Evolutionary conservation across 2,797 vertebrate species (phyloP).

Genomic region (Smutsia temminckii): DNA sequence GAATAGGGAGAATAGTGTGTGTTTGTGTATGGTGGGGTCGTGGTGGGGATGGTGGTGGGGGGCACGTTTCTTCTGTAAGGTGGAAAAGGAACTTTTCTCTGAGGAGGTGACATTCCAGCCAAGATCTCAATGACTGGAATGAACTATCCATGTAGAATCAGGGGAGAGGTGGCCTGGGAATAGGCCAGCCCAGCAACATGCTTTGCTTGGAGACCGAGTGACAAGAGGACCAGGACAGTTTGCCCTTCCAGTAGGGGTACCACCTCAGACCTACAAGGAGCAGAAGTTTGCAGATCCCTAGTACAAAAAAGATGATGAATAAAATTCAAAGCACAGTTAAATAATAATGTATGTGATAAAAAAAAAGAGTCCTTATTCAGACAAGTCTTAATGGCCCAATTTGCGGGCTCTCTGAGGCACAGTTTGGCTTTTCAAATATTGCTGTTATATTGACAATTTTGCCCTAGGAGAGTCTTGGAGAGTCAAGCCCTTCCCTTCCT

Average conservation of each 20-base stretch:
- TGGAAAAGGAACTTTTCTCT: neutral
- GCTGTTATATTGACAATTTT: neutral
- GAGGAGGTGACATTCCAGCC: neutral
- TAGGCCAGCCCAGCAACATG: neutral
- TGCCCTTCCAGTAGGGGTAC: neutral
- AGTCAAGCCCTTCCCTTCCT: neutral
- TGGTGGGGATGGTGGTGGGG: neutral
- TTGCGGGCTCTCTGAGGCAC: neutral
- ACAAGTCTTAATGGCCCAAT: neutral
- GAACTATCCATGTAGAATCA: neutral
- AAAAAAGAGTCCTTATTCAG: neutral
- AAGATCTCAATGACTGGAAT: neutral
- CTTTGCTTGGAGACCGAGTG: neutral
- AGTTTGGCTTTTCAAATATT: conserved; percentile 18
- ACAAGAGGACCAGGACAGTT: neutral
- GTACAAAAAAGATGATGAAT: neutral
- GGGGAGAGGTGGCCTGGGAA: neutral
- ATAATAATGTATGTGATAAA: neutral
- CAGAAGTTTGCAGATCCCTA: neutral
- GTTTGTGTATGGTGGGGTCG: neutral
- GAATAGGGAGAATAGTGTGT: no score
- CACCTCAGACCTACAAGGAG: neutral
- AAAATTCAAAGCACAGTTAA: conserved; percentile 4
- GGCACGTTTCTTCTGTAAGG: neutral
- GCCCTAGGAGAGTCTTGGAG: neutral